These are phyloP conservation scores for Tychaedon coryphoeus DNA, from an alignment of 2,113 vertebrate genomes.

Conservation along the genomic window DNA sequence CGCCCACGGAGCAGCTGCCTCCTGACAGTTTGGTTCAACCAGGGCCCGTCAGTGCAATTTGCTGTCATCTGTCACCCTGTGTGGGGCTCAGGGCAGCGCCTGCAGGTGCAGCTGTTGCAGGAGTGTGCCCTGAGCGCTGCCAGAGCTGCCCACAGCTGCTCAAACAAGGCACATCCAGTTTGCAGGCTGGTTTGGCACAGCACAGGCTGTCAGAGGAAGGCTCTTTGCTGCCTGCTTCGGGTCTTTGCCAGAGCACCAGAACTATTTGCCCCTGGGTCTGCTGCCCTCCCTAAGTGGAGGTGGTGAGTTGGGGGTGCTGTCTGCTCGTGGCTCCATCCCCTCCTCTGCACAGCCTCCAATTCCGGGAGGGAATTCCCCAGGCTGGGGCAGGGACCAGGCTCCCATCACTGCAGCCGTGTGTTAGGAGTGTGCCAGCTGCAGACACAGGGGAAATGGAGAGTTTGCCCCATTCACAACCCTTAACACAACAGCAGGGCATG, in stretches of 20 bases:
- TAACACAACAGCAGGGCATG: not conserved
- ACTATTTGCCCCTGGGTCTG: not conserved
- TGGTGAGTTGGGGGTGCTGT: not conserved
- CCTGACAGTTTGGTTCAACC: not conserved
- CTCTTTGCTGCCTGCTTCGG: accelerated
- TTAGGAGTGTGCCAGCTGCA: not conserved
- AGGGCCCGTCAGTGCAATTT: not conserved
- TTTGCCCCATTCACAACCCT: not conserved
- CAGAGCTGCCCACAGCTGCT: not conserved
- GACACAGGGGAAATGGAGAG: accelerated
- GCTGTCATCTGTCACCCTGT: not conserved
- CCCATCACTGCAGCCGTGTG: accelerated
- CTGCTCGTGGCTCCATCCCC: not conserved
- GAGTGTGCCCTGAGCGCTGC: not conserved
- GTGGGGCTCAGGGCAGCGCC: not conserved
- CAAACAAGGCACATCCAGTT: not conserved
- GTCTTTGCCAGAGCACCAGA: not conserved
- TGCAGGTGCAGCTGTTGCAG: not conserved
- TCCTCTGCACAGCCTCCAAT: not conserved
- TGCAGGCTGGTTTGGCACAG: not conserved
- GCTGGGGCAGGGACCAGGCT: not conserved
- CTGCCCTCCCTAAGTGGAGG: not conserved
- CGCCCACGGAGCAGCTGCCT: not conserved
- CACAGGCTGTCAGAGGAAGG: accelerated
- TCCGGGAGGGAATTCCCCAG: too few relatives aligned